Evolutionary conservation across 2,888 invertebrate genomes (phyloP).

Genomic region (Perithous albicinctus): DNA sequence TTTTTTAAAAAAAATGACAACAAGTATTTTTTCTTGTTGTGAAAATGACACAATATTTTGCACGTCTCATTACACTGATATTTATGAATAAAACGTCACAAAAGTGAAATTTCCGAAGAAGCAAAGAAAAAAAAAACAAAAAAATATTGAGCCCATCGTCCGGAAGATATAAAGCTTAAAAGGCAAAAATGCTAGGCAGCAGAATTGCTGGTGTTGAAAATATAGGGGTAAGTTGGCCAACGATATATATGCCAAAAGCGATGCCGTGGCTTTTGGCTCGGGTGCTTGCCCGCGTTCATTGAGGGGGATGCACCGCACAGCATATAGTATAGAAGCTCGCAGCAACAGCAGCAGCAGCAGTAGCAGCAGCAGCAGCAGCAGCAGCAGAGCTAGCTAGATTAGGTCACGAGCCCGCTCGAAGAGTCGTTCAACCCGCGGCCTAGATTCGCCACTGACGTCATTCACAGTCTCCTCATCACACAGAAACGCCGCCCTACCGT

Average conservation of each 20-base stretch:
- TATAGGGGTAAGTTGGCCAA: not conserved
- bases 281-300: conserved; percentile 49
- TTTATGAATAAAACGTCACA: not conserved
- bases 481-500: conserved; percentile 65
- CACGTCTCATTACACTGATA: not conserved
- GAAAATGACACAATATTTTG: too few species aligned
- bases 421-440: conserved; percentile 84
- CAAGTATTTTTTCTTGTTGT: too few species aligned
- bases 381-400: conserved; percentile 77
- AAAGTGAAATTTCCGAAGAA: too few species aligned
- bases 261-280: conserved; percentile 45
- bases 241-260: conserved; percentile 7
- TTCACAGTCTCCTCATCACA: conserved; percentile 71
- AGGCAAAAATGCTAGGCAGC: not conserved
- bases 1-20: too few species aligned
- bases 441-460: conserved; percentile 82
- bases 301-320: conserved; percentile 55
- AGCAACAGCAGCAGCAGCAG: too few species aligned
- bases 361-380: conserved; percentile 54
- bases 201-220: not conserved
- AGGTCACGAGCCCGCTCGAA: conserved; percentile 78
- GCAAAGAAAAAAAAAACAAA: not conserved
- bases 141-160: not conserved
- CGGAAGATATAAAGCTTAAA: not conserved
- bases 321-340: conserved; percentile 3